A percentile compares a stretch with the other conserved stretches of the same genome.
Evolutionary conservation across 2,888 invertebrate species (phyloP).

Genomic region (Minunthozetes semirufus): DNA sequence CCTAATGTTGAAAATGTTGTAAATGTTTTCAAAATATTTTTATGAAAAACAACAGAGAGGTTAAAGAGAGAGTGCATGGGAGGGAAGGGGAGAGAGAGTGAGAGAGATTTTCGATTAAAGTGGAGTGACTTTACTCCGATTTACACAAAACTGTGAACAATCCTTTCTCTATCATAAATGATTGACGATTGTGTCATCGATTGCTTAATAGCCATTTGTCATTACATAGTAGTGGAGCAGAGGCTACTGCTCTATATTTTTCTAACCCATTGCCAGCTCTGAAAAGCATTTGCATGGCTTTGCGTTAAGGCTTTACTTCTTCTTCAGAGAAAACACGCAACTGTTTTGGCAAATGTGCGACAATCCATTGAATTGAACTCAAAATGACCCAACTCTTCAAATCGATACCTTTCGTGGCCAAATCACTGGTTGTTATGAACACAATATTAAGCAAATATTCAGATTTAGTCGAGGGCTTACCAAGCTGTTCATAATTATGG

Average conservation of each 20-base stretch:
- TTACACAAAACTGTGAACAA: constrained; percentile 3
- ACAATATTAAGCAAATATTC: no score
- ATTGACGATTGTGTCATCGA: constrained; percentile 24
- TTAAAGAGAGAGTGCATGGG: not conserved
- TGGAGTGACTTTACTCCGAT: not conserved
- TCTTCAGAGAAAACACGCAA: not conserved
- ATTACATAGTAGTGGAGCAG: not conserved
- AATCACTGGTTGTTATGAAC: no score
- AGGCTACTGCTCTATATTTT: not conserved
- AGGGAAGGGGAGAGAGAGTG: constrained; percentile 7
- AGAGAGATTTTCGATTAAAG: constrained; percentile 11
- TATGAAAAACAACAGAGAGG: not conserved
- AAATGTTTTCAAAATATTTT: not conserved
- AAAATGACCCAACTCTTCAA: no score
- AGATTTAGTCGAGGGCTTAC: no score
- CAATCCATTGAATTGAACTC: no score
- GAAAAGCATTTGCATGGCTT: not conserved
- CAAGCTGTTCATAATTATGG: no score
- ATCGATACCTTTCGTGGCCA: no score
- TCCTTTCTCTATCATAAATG: constrained; percentile 19
- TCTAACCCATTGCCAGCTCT: not conserved
- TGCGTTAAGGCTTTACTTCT: not conserved
- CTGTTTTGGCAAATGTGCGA: not conserved
- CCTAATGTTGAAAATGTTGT: not conserved
- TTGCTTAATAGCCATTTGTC: constrained; percentile 21